These are phyloP conservation scores for Mythimna loreyi DNA, from an alignment of 2,888 invertebrate genomes.

Conservation along the genomic window DNA sequence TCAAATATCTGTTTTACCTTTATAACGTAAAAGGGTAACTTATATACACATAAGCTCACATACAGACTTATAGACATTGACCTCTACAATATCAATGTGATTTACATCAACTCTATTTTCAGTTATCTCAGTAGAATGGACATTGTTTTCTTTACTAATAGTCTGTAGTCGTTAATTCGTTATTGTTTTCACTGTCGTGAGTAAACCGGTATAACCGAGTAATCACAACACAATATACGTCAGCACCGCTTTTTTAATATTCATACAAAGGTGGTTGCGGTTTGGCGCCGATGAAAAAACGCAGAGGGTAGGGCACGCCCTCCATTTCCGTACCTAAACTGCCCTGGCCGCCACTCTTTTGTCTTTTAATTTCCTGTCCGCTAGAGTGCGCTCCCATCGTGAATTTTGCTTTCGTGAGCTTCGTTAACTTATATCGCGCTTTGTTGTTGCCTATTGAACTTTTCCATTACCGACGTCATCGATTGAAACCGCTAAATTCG, in stretches of 20 bases:
- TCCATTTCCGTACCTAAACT: constrained; percentile 87
- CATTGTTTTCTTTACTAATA: constrained; percentile 4
- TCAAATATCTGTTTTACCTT: no score
- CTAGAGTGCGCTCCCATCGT: constrained; percentile 84
- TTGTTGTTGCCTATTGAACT: constrained; percentile 90
- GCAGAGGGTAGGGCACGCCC: constrained; percentile 79
- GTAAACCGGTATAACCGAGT: constrained; percentile 39
- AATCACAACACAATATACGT: constrained; percentile 48
- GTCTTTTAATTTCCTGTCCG: constrained; percentile 90
- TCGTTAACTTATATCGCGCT: constrained; percentile 89
- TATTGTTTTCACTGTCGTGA: constrained; percentile 16
- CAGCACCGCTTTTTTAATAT: constrained; percentile 68
- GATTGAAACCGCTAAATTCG: constrained; percentile 88
- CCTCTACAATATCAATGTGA: not conserved
- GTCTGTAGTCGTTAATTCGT: constrained; percentile 11
- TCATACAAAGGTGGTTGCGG: constrained; percentile 75
- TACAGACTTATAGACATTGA: not conserved
- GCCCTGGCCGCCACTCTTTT: constrained; percentile 87
- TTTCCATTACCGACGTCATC: constrained; percentile 88
- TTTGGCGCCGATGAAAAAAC: constrained; percentile 78
- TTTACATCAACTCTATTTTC: not conserved
- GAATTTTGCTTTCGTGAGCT: constrained; percentile 89
- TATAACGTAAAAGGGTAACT: no score
- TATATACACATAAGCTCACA: no score
- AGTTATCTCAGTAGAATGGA: not conserved